Evolutionary conservation across 2,113 vertebrate genomes (phyloP).

Genomic region (Clinocottus analis): DNA sequence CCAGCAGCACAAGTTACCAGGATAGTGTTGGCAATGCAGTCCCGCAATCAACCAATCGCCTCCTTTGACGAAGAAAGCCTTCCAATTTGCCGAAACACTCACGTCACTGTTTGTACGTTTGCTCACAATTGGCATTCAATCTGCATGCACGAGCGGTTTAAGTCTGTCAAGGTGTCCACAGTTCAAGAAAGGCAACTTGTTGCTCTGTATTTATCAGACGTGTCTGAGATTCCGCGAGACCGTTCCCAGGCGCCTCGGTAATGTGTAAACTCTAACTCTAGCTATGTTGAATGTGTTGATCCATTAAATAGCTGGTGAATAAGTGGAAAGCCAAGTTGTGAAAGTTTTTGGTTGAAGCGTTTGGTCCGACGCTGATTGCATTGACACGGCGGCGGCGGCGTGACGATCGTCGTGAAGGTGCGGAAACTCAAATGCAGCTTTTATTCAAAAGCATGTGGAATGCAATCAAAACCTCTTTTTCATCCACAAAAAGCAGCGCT

Average conservation of each 20-base stretch:
- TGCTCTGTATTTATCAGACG: background rate
- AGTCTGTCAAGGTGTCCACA: background rate
- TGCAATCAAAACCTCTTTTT: background rate
- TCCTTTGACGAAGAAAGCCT: background rate
- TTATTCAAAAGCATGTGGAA: constrained; percentile 17
- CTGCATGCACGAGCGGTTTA: background rate
- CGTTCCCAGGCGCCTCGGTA: constrained; percentile 10
- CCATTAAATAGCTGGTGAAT: constrained; percentile 20
- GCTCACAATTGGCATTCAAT: background rate
- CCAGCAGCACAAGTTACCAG: background rate
- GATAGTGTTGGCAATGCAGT: background rate
- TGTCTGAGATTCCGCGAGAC: constrained; percentile 1
- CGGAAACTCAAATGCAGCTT: background rate
- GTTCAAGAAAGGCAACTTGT: background rate
- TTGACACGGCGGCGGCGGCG: background rate
- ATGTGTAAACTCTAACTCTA: constrained; percentile 1
- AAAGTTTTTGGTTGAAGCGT: background rate
- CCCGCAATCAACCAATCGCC: background rate
- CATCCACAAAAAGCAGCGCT: constrained; percentile 1
- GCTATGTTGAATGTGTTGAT: background rate
- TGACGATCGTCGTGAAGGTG: background rate
- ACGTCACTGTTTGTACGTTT: background rate
- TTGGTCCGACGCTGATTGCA: constrained; percentile 7
- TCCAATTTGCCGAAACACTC: background rate
- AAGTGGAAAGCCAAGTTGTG: background rate